Percentiles rank a stretch among this genome's conserved stretches.
Evolutionary conservation across 2,797 vertebrate species (phyloP).

Genomic region (Calcarius lapponicus): DNA sequence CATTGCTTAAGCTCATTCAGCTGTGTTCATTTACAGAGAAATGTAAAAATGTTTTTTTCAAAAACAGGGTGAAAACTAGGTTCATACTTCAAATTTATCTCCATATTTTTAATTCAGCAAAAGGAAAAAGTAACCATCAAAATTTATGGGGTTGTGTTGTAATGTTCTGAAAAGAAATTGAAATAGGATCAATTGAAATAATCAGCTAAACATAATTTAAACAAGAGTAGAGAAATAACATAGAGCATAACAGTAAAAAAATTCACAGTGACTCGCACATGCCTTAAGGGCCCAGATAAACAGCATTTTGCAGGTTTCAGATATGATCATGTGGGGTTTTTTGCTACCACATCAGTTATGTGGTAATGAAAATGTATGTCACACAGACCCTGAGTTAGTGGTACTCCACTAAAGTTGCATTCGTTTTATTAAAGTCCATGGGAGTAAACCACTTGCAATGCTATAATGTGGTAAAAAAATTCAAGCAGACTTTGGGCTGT

Average conservation of each 20-base stretch:
- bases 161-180: neutral
- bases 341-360: neutral
- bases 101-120: neutral
- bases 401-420: neutral
- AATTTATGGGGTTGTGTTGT: neutral
- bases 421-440: neutral
- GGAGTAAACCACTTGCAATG: neutral
- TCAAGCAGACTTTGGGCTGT: neutral
- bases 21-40: neutral
- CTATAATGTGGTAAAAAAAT: neutral
- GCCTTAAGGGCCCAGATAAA: neutral
- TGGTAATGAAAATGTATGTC: neutral
- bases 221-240: neutral
- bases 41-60: neutral
- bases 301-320: neutral
- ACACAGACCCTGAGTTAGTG: neutral
- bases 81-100: neutral
- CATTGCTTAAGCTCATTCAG: neutral
- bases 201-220: neutral
- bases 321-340: neutral
- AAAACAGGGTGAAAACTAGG: neutral
- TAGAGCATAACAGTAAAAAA: neutral
- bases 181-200: neutral
- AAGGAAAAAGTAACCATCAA: neutral
- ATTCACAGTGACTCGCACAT: neutral